Conservation (phyloP, 2,113 vertebrate genomes). For the Spermophilus dauricus region DNA sequence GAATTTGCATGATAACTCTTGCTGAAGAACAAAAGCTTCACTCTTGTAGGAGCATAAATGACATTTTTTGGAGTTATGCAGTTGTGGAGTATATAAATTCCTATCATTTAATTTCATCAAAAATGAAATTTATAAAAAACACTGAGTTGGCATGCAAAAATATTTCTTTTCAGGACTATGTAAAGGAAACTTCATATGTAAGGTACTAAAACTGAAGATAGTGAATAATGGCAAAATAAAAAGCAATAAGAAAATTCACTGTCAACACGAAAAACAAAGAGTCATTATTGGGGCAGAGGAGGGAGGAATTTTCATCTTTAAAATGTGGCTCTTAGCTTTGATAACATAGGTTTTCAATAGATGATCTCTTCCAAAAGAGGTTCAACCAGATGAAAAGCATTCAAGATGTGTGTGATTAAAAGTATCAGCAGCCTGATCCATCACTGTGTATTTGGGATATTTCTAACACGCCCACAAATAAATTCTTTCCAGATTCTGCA, state of each 20-base stretch:
- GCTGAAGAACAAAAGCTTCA: neutral
- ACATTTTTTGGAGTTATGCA: neutral
- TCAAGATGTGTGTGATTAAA: conserved; percentile 76
- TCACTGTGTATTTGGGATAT: conserved; percentile 56
- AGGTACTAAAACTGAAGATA: neutral
- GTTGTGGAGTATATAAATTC: neutral
- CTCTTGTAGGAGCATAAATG: neutral
- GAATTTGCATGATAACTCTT: neutral
- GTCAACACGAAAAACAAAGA: neutral
- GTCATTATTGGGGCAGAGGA: neutral
- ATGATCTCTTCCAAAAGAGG: conserved; percentile 74
- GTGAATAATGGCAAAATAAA: conserved; percentile 28
- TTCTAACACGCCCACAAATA: conserved; percentile 49
- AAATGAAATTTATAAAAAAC: neutral
- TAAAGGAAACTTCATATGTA: neutral
- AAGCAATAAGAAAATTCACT: conserved; percentile 30
- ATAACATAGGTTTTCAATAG: conserved; percentile 62
- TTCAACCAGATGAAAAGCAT: conserved; percentile 71
- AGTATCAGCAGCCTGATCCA: conserved; percentile 69
- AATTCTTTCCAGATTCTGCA: conserved; percentile 73
- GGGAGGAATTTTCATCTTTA: conserved; percentile 19
- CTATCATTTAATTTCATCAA: neutral
- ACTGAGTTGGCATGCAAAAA: neutral
- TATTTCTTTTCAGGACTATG: neutral
- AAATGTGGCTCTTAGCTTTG: conserved; percentile 70